A percentile compares a stretch with the other conserved stretches of the same genome.
Evolutionary conservation across 2,888 invertebrate species (phyloP).

Genomic region (Ornithoptera priamus): DNA sequence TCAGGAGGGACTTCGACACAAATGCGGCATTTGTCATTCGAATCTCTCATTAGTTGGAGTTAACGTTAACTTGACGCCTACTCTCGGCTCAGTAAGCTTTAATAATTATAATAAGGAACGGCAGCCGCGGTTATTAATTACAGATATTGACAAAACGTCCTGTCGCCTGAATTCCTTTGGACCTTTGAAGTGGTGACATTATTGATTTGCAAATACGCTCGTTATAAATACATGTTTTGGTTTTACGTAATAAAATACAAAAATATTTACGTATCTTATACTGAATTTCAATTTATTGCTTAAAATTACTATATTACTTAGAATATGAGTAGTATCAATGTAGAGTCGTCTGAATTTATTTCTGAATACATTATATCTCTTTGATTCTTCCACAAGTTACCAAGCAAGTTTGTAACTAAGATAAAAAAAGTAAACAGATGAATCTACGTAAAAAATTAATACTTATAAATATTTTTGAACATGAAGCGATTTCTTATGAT

Average conservation of each 20-base stretch:
- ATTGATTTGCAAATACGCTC: conserved; percentile 46
- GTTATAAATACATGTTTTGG: conserved; percentile 26
- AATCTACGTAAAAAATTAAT: neutral
- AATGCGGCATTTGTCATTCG: conserved; percentile 73
- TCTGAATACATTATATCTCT: too few species aligned
- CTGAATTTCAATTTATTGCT: too few species aligned
- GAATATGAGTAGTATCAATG: too few species aligned
- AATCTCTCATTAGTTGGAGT: conserved; percentile 72
- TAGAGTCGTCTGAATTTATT: too few species aligned
- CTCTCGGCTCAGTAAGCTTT: conserved; percentile 66
- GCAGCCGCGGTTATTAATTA: conserved; percentile 67
- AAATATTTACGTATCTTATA: too few species aligned
- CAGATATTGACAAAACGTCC: conserved; percentile 69
- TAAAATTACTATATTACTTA: too few species aligned
- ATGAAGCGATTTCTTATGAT: conserved; percentile 2
- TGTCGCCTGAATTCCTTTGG: conserved; percentile 46
- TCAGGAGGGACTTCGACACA: conserved; percentile 45
- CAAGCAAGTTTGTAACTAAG: too few species aligned
- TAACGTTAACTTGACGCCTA: conserved; percentile 75
- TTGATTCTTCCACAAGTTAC: too few species aligned
- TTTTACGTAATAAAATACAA: too few species aligned
- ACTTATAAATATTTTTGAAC: conserved; percentile 12
- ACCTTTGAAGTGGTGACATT: conserved; percentile 51
- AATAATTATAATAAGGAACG: conserved; percentile 69
- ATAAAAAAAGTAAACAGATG: neutral